A percentile compares a stretch with the other conserved stretches of the same genome.
phyloP scores from a whole-genome alignment of 2,888 invertebrate species.

The Megamerina dolium region DNA sequence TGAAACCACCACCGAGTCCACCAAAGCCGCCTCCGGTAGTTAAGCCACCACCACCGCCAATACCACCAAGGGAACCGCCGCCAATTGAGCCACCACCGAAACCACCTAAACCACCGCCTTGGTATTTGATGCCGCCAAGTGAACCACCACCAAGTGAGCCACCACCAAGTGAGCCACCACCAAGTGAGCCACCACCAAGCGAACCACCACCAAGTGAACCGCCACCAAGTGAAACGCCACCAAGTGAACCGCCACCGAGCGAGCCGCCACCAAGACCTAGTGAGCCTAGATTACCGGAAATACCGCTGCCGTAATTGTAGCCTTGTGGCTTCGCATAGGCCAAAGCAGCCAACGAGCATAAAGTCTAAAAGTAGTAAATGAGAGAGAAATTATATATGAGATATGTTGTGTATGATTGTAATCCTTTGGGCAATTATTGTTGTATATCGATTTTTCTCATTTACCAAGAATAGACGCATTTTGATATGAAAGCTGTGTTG shows the following conservation, averaged over 20 bases:
- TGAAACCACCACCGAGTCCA: slow-evolving; percentile 23
- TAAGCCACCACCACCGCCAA: slow-evolving; percentile 2
- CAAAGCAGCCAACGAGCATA: slow-evolving; percentile 29
- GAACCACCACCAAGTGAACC: slow-evolving; percentile 36
- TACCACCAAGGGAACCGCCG: slow-evolving; percentile 22
- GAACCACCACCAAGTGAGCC: slow-evolving; percentile 8
- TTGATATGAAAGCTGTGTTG: slow-evolving; percentile 9
- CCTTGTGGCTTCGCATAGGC: slow-evolving; percentile 35
- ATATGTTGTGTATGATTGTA: no score
- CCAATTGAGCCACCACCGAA: slow-evolving; percentile 1
- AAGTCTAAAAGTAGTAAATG: slow-evolving; percentile 19
- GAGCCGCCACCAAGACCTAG: slow-evolving; percentile 14
- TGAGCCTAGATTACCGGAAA: slow-evolving; percentile 23
- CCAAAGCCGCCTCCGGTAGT: slow-evolving; percentile 23
- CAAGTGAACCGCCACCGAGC: neutral
- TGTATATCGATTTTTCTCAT: no score
- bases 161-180: slow-evolving; percentile 12
- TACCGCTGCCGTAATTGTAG: slow-evolving; percentile 35
- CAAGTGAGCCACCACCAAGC: slow-evolving; percentile 13
- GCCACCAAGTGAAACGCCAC: slow-evolving; percentile 28
- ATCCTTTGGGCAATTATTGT: slow-evolving; percentile 14
- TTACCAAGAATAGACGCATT: slow-evolving; percentile 41
- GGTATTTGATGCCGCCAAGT: slow-evolving; percentile 20
- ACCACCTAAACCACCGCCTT: slow-evolving; percentile 7
- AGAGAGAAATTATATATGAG: neutral